Conservation (phyloP, 2,113 vertebrate genomes). For the Cyphomyrus discorhynchus region DNA sequence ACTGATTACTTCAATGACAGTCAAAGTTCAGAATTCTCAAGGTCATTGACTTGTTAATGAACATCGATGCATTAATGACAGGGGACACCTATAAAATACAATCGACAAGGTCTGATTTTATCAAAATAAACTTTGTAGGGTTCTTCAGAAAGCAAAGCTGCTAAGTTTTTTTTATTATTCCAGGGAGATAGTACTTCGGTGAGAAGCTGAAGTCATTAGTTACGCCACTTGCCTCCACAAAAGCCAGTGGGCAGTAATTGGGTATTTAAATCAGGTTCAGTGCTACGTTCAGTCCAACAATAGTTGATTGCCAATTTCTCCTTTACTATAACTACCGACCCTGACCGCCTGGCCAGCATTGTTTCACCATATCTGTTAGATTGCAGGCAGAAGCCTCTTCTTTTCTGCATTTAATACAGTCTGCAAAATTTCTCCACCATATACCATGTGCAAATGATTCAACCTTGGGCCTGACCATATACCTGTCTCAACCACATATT, state of each 20-base stretch:
- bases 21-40: not conserved
- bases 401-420: not conserved
- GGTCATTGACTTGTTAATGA: not conserved
- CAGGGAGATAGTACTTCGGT: conserved; percentile 46
- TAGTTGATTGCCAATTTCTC: conserved; percentile 53
- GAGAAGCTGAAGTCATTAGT: conserved; percentile 53
- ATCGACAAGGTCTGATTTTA: not conserved
- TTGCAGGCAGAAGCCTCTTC: not conserved
- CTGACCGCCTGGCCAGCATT: not conserved
- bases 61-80: not conserved
- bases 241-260: conserved; percentile 52
- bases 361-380: not conserved
- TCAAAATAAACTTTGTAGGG: not conserved
- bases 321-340: conserved; percentile 35
- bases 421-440: not conserved
- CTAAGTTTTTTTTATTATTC: conserved; percentile 28
- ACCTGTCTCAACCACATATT: not conserved
- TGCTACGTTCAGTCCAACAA: conserved; percentile 62
- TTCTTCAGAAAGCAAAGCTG: not conserved
- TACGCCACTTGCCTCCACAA: conserved; percentile 45
- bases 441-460: not conserved
- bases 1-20: not conserved
- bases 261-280: conserved; percentile 55
- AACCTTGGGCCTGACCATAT: not conserved
- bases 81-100: not conserved